These are phyloP conservation scores for Barypeithes pellucidus DNA, from an alignment of 2,888 invertebrate genomes.

Conservation along the genomic window DNA sequence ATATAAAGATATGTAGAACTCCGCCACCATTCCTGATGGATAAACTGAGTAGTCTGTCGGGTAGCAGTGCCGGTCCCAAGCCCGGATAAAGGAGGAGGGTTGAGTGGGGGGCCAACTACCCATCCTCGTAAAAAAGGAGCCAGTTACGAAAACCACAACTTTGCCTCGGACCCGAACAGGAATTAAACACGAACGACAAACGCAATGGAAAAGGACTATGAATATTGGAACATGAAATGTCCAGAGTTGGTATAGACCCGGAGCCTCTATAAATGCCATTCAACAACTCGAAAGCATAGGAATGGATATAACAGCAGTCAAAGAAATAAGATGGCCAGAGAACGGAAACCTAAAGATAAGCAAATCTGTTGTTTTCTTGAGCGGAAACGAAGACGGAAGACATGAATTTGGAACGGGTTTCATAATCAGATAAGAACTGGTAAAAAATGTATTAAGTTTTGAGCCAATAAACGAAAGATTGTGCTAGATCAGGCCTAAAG, in stretches of 20 bases:
- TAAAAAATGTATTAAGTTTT: constrained; percentile 1
- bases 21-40: no score
- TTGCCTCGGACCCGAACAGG: constrained; percentile 28
- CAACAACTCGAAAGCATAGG: not conserved
- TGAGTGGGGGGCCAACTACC: constrained; percentile 28
- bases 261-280: not conserved
- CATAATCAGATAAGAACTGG: constrained; percentile 20
- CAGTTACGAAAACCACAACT: constrained; percentile 36
- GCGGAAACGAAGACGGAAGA: no score
- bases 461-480: constrained; percentile 24
- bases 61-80: no score
- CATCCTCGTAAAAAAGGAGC: not conserved
- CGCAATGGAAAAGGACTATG: not conserved
- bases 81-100: no score
- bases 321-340: not conserved
- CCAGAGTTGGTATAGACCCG: not conserved
- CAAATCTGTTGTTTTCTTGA: not conserved
- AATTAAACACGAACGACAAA: not conserved
- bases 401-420: constrained; percentile 19
- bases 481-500: constrained; percentile 26
- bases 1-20: no score
- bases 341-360: not conserved
- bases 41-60: no score
- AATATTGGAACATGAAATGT: no score
- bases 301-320: no score